Evolutionary conservation across 2,797 vertebrate species (phyloP).

Genomic region (Prunella strophiata): DNA sequence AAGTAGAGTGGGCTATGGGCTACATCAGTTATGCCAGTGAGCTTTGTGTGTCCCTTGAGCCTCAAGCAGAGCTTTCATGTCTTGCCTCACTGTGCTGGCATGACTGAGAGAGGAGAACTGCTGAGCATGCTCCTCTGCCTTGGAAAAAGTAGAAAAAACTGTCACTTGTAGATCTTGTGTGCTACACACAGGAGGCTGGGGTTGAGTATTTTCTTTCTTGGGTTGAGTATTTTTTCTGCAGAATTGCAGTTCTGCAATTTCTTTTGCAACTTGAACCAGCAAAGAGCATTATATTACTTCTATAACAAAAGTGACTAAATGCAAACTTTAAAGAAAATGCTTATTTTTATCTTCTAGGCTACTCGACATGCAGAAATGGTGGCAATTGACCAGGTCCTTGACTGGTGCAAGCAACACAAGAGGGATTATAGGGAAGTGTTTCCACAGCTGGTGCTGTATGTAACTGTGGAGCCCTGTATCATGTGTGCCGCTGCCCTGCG

Average conservation of each 20-base stretch:
- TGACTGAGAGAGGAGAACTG: background rate
- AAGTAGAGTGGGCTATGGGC: background rate
- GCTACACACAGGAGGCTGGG: background rate
- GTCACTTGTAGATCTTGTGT: background rate
- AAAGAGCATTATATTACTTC: background rate
- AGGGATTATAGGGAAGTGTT: constrained; percentile 77
- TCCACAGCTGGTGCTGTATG: constrained; percentile 81
- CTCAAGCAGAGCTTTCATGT: background rate
- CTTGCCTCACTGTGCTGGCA: background rate
- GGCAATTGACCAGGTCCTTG: constrained; percentile 87
- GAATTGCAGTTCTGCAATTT: too few relatives aligned
- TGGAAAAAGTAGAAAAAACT: background rate
- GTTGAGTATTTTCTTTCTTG: background rate
- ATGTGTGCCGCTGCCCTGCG: constrained; percentile 95
- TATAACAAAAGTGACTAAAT: background rate
- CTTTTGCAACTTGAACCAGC: background rate
- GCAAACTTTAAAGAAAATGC: background rate
- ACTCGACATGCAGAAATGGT: constrained; percentile 97
- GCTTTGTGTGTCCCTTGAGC: background rate
- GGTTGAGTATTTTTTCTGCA: background rate
- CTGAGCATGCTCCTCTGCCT: background rate
- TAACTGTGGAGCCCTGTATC: constrained; percentile 95
- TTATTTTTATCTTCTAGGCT: constrained; percentile 76
- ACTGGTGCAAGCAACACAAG: constrained; percentile 81
- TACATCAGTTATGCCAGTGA: background rate